Evolutionary conservation across 1,140 invertebrate genomes (phyloP), one percentile per base, ranked within the genome.

Genomic region (Caenorhabditis briggsae): DNA sequence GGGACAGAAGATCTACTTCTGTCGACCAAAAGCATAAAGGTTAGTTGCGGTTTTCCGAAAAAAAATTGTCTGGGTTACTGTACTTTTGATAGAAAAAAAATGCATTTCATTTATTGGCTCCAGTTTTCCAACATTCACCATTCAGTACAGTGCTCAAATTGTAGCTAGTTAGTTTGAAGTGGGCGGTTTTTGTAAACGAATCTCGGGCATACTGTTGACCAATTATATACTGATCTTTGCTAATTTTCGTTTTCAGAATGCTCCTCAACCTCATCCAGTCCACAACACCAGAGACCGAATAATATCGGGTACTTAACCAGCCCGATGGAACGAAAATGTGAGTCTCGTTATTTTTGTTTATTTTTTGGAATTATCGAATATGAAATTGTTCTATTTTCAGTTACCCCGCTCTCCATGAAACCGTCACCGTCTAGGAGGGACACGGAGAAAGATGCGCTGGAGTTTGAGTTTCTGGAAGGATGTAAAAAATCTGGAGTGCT

Each of bases 191-290:
- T 33, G 33, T 2, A 1, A 33, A 2, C 33, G 33, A 33, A 33
- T 33, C 33, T 33, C 33, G 33, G 33, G 33, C 33, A 33, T 33
- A 33, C 33, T 33, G 33, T 33, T 2, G 33, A 33, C 33, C 33
- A 33, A 33, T 33, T 33, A 2, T 3, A 33, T 33, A 33, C 33
- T 33, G 3, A 33, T 33, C 33, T 1, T 2, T 33, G 33, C 3
- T 33, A 33, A 33, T 33, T 33, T 2, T 33, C 33, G 3, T 5
- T 82, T 84, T 64, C 58, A 84, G 83, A 61, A 78, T 78, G 70
- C 70, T 78, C 70, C 2, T 85, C 84, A 8, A 65, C 84, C n/a
- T 70, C 84, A n/a, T 70, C 84, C n/a, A 85, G 84, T 18, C 84
- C 84, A 7, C 48, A 46, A 56, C 61, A 65, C 23, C 61, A 55